Base-by-base conservation (phyloP, 1,140 invertebrate genomes). In the Drosophila bocki region DNA sequence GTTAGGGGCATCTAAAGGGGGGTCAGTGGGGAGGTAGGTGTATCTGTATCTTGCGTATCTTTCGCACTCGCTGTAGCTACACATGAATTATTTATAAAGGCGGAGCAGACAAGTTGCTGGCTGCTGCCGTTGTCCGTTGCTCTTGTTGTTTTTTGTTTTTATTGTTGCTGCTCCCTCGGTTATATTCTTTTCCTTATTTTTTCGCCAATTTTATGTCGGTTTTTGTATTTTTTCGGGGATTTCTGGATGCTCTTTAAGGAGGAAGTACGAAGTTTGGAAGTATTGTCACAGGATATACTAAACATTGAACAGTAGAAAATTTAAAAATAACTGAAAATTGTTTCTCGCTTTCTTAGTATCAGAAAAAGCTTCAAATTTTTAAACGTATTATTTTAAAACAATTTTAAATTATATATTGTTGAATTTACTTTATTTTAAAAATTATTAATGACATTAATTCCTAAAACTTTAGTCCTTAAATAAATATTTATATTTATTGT, bases 61-160 rank as follows among this genome's bases (percentile, higher is more conserved):
- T 75, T 88, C 85, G 84, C 84, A 90, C 84, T 88, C 84, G 69
- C 85, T 75, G 78, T 67, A 76, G 82, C 75, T 90, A 88, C 85
- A 90, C 85, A 93, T 93, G 91, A 92, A 93, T 93, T 93, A 93
- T 93, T 93, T 93, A 93, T 93, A 92, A 93, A 93, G 92, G 92
- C 92, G 92, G 92, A 92, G 91, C 92, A 92, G 91, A 92, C 91
- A 88, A 92, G 91, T 91, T 86, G 88, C 80, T 80, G 63, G 88
- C 77, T 80, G 63, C 80, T 91, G 90, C 76, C 64, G 85, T 74
- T 87, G 69, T 79, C 70, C 69, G 71, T 35, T 58, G 42, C 48
- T 62, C 42, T 70, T 82, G 65, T 80, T 72, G 75, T 65, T 78
- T 53, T 61, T 65, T 78, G 47, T 61, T 76, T 59, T 51, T 76